phyloP scores from a whole-genome alignment of 2,113 vertebrate genomes.

The Lucifuga dentata region DNA sequence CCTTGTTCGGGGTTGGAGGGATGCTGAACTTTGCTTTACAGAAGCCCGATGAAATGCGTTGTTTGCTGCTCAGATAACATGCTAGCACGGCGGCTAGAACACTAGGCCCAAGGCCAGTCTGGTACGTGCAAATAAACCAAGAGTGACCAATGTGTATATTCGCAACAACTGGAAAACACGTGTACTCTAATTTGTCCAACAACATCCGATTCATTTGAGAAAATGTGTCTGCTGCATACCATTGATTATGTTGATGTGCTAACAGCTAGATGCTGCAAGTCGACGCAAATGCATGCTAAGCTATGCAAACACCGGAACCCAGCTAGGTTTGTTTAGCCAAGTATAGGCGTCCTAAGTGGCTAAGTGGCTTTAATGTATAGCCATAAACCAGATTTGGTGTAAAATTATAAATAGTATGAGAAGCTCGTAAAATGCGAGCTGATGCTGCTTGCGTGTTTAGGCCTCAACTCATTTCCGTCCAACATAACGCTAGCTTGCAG shows the following conservation, averaged over 20 bases:
- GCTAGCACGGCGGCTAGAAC: conserved; percentile 58
- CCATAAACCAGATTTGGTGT: not conserved
- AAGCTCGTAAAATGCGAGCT: not conserved
- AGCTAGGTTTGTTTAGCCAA: conserved; percentile 9
- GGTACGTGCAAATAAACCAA: conserved; percentile 29
- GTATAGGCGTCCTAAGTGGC: not conserved
- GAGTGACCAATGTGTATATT: not conserved
- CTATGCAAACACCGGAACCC: conserved; percentile 50
- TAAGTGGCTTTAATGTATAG: not conserved
- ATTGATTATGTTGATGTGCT: conserved; percentile 60
- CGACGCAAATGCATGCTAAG: conserved; percentile 67
- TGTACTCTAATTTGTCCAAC: not conserved
- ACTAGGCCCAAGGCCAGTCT: conserved; percentile 61
- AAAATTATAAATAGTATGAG: conserved; percentile 5
- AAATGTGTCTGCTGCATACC: conserved; percentile 1
- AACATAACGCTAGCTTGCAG: conserved; percentile 65
- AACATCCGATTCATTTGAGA: not conserved
- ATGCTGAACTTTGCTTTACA: conserved; percentile 20
- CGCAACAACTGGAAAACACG: not conserved
- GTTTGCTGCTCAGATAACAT: conserved; percentile 48
- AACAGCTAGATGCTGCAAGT: conserved; percentile 63
- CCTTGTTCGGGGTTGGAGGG: not conserved
- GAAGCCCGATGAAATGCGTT: conserved; percentile 56
- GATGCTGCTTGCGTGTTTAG: conserved; percentile 50
- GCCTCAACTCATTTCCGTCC: conserved; percentile 62